Percentiles rank a stretch among this genome's conserved stretches.
Evolutionary conservation across 2,888 invertebrate genomes (phyloP).

Genomic region (Sisyra nigra): DNA sequence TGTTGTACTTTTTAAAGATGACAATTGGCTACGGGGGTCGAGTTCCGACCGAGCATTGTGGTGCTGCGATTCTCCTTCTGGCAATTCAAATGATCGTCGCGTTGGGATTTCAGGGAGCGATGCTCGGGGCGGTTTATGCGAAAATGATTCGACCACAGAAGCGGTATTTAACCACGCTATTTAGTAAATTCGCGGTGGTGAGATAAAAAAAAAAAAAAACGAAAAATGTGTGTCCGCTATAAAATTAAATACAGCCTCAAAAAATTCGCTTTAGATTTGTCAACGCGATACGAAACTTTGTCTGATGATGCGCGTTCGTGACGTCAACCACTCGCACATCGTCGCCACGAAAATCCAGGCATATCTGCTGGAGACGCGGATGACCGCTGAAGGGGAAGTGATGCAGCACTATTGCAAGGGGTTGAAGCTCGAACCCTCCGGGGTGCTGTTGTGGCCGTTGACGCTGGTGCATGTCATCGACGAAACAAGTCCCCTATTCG

Average conservation of each 20-base stretch:
- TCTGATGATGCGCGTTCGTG: slow-evolving; percentile 67
- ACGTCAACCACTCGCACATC: slow-evolving; percentile 58
- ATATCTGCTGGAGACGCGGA: slow-evolving; percentile 41
- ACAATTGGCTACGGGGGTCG: slow-evolving; percentile 74
- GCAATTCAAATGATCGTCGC: slow-evolving; percentile 65
- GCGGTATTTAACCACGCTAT: slow-evolving; percentile 28
- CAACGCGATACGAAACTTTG: slow-evolving; percentile 63
- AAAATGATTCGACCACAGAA: slow-evolving; percentile 43
- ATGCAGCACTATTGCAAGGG: slow-evolving; percentile 57
- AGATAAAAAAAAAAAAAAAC: slow-evolving; percentile 17
- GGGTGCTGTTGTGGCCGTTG: slow-evolving; percentile 68
- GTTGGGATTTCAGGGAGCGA: slow-evolving; percentile 27
- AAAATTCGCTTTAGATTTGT: slow-evolving; percentile 38
- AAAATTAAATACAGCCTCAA: no score
- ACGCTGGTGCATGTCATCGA: slow-evolving; percentile 74
- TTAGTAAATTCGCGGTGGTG: slow-evolving; percentile 58
- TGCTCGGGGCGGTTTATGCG: slow-evolving; percentile 41
- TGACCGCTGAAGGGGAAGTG: slow-evolving; percentile 51
- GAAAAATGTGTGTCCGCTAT: neutral
- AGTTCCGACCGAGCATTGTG: slow-evolving; percentile 69
- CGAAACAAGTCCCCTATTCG: slow-evolving; percentile 58
- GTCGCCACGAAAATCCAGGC: slow-evolving; percentile 66
- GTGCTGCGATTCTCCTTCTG: slow-evolving; percentile 68
- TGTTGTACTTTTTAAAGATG: no score
- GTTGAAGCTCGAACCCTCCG: slow-evolving; percentile 44